Percentiles rank a stretch among this genome's conserved stretches.
phyloP scores from a whole-genome alignment of 2,797 vertebrate genomes.

The Eulemur mongoz region DNA sequence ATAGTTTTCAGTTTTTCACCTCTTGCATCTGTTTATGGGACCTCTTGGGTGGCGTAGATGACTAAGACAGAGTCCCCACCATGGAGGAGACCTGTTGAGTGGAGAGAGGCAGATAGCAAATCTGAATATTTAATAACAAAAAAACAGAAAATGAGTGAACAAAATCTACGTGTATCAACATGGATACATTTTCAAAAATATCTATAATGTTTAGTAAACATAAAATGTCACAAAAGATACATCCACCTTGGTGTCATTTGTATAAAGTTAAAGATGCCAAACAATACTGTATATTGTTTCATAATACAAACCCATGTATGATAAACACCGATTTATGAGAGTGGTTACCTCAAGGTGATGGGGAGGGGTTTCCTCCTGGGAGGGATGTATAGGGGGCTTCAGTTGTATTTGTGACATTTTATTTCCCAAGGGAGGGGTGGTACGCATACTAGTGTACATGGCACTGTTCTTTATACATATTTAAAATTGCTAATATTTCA shows the following conservation, averaged over 20 bases:
- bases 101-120: background rate
- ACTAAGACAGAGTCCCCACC: background rate
- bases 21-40: background rate
- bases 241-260: background rate
- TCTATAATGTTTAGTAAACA: background rate
- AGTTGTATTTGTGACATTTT: background rate
- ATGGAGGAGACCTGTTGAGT: fast-evolving
- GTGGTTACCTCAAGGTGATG: background rate
- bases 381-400: background rate
- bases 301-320: background rate
- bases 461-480: background rate
- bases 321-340: background rate
- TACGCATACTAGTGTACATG: background rate
- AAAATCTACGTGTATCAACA: background rate
- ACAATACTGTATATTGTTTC: background rate
- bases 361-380: background rate
- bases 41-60: background rate
- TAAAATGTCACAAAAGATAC: background rate
- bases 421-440: background rate
- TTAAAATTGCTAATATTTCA: background rate
- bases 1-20: background rate
- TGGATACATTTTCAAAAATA: background rate
- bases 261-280: background rate
- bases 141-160: background rate
- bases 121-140: background rate